phyloP scores from a whole-genome alignment of 1,140 invertebrate species.

The Lepidurus apus region DNA sequence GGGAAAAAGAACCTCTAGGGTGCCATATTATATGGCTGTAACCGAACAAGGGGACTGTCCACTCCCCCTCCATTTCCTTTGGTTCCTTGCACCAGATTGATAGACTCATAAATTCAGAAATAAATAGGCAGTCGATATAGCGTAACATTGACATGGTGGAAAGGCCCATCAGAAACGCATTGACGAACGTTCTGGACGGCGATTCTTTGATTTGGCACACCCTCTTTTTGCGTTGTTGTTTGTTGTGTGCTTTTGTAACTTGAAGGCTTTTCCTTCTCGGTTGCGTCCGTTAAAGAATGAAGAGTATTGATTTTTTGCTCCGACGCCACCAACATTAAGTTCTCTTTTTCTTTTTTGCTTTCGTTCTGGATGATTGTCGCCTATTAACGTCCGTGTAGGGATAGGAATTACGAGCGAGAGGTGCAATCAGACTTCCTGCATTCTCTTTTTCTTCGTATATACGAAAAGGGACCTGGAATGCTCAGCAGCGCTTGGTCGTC shows the following conservation, averaged over 20 bases:
- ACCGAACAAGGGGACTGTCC: constrained; percentile 2
- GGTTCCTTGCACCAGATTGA: not conserved
- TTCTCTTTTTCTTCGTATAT: not conserved
- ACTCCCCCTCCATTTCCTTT: not conserved
- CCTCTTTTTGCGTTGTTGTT: not conserved
- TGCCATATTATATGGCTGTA: constrained; percentile 14
- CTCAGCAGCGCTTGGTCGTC: not conserved
- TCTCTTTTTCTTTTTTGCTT: not conserved
- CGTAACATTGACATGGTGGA: not conserved
- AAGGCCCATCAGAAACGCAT: not conserved
- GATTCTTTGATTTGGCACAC: too few relatives aligned
- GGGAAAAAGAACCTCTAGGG: not conserved
- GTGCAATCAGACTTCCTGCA: not conserved
- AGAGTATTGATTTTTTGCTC: constrained; percentile 2
- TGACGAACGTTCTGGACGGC: too few relatives aligned
- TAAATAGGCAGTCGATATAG: constrained; percentile 6
- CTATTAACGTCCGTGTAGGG: constrained; percentile 10
- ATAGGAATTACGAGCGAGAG: not conserved
- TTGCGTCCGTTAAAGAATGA: not conserved
- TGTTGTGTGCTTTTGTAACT: not conserved
- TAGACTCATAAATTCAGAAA: not conserved
- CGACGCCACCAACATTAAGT: not conserved
- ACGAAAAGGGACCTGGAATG: not conserved
- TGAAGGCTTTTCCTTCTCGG: not conserved
- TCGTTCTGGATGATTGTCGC: not conserved